Conservation (phyloP, 1,140 invertebrate genomes). For the Achatina immaculata region DNA sequence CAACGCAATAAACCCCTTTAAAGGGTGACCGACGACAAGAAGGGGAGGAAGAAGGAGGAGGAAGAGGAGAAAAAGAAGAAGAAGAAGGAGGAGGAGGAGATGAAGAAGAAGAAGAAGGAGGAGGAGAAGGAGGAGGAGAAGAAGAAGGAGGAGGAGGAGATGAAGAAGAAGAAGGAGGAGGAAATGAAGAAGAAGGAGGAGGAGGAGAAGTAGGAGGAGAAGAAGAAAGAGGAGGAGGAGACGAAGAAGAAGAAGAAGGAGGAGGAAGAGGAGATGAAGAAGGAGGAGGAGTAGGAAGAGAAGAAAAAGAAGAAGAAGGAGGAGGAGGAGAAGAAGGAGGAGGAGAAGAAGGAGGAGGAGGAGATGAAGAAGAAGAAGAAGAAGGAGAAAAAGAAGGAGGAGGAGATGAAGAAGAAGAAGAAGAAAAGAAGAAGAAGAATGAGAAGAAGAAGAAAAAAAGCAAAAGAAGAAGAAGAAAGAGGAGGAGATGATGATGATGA, state of each 20-base stretch:
- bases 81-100: not conserved
- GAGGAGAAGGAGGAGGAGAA: not conserved
- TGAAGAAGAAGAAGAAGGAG: not conserved
- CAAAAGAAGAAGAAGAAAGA: not conserved
- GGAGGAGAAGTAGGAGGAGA: not conserved
- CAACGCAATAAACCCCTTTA: no score
- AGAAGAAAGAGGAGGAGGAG: not conserved
- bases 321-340: not conserved
- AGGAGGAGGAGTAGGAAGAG: not conserved
- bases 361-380: slow-evolving; percentile 8
- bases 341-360: not conserved
- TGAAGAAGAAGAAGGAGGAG: not conserved
- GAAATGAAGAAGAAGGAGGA: not conserved
- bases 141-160: not conserved
- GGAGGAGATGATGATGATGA: not conserved
- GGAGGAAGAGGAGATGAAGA: not conserved
- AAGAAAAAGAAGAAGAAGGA: not conserved
- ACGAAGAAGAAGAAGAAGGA: not conserved
- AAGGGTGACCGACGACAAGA: no score
- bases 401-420: not conserved
- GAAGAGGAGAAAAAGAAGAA: not conserved
- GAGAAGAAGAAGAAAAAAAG: no score
- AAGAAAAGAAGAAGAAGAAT: not conserved
- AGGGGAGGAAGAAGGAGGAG: no score
- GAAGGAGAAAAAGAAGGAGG: not conserved